Evolutionary conservation across 2,113 vertebrate genomes (phyloP).

Genomic region (Mola mola): DNA sequence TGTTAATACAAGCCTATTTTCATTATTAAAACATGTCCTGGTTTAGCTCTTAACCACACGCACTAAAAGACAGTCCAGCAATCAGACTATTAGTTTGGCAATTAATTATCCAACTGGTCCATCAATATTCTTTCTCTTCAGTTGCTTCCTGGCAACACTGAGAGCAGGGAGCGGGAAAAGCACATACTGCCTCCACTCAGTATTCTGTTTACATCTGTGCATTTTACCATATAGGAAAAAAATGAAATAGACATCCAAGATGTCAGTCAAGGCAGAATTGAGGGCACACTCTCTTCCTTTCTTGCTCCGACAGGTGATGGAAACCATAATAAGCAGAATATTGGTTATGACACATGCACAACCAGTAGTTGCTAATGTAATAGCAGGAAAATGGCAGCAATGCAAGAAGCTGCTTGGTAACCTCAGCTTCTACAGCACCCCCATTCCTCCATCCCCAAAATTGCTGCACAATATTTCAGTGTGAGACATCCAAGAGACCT

Average conservation of each 20-base stretch:
- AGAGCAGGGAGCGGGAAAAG: slow-evolving; percentile 1
- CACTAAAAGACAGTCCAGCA: slow-evolving; percentile 22
- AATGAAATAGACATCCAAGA: slow-evolving; percentile 27
- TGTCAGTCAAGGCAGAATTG: slow-evolving; percentile 34
- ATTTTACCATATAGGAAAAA: slow-evolving; percentile 9
- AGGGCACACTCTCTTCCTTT: slow-evolving; percentile 25
- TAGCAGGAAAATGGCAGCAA: slow-evolving; percentile 55
- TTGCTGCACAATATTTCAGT: slow-evolving; percentile 43
- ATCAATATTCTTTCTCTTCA: slow-evolving; percentile 46
- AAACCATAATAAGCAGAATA: slow-evolving; percentile 43
- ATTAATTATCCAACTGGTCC: slow-evolving; percentile 43
- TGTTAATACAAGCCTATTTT: not conserved
- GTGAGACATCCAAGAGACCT: slow-evolving; percentile 44
- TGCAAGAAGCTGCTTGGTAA: slow-evolving; percentile 32
- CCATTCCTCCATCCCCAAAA: slow-evolving; percentile 37
- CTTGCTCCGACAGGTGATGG: slow-evolving; percentile 14
- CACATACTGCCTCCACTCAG: slow-evolving; percentile 1
- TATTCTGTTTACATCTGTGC: slow-evolving; percentile 3
- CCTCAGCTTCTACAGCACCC: slow-evolving; percentile 49
- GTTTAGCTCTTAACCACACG: slow-evolving; percentile 10
- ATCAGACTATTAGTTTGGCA: slow-evolving; percentile 37
- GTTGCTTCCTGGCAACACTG: slow-evolving; percentile 21
- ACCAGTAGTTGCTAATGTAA: slow-evolving; percentile 26
- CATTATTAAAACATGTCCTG: slow-evolving; percentile 15
- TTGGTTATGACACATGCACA: slow-evolving; percentile 31